Conservation (phyloP, 2,797 vertebrate genomes). For the Nyctalus aviator region DNA sequence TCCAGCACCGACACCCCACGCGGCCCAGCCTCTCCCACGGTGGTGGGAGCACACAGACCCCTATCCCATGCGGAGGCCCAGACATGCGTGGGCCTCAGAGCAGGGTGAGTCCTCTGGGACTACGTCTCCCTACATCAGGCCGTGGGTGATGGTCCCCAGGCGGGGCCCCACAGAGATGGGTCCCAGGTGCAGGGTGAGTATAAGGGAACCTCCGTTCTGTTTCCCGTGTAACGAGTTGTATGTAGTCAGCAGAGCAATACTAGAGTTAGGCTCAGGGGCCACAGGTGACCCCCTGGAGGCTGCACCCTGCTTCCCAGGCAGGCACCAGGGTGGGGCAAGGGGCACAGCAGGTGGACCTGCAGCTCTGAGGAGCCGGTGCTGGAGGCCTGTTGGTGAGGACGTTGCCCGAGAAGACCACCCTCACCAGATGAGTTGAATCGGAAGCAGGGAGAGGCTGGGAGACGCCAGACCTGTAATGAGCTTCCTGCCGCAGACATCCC, state of each 20-base stretch:
- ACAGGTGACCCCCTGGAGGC: background rate
- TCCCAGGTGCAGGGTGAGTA: background rate
- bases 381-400: background rate
- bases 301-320: background rate
- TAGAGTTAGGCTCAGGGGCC: background rate
- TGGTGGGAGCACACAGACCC: background rate
- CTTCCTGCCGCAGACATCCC: background rate
- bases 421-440: background rate
- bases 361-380: background rate
- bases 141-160: rapidly evolving
- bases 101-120: background rate
- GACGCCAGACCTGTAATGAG: background rate
- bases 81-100: background rate
- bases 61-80: rapidly evolving
- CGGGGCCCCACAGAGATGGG: rapidly evolving
- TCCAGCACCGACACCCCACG: background rate
- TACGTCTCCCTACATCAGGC: background rate
- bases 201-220: background rate
- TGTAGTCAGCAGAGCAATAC: background rate
- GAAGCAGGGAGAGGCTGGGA: no score
- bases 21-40: background rate
- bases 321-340: rapidly evolving
- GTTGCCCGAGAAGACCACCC: background rate
- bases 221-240: background rate
- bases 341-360: background rate